phyloP scores from a whole-genome alignment of 2,797 vertebrate species.

The Nyctalus aviator region DNA sequence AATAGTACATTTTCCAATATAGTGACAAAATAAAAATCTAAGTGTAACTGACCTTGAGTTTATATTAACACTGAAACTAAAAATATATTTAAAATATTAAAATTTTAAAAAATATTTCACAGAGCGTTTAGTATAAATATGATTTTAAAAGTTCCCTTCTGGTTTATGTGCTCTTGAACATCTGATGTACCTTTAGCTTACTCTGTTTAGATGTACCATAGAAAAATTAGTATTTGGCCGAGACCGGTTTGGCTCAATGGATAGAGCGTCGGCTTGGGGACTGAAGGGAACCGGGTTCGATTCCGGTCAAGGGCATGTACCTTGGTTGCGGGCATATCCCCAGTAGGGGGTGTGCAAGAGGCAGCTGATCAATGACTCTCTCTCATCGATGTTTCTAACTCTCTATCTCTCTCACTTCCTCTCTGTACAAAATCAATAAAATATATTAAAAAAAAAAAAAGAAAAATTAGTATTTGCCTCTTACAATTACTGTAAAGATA shows the following conservation, averaged over 20 bases:
- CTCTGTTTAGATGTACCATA: constrained; percentile 7
- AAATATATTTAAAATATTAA: background rate
- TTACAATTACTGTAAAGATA: constrained; percentile 37
- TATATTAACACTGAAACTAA: background rate
- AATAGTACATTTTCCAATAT: background rate
- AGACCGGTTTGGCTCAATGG: too few relatives aligned
- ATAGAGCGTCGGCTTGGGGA: too few relatives aligned
- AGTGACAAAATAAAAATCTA: background rate
- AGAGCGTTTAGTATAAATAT: background rate
- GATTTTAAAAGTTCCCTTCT: constrained; percentile 23
- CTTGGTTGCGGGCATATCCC: too few relatives aligned
- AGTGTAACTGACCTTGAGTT: background rate
- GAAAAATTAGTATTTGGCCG: background rate
- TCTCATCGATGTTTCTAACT: too few relatives aligned
- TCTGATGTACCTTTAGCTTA: background rate
- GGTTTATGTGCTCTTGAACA: background rate
- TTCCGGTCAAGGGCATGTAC: too few relatives aligned
- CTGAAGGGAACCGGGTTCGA: too few relatives aligned
- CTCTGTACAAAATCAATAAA: too few relatives aligned
- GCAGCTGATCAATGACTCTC: too few relatives aligned
- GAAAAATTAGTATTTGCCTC: background rate
- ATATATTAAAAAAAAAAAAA: too few relatives aligned
- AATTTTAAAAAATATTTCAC: background rate
- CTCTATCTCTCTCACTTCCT: too few relatives aligned
- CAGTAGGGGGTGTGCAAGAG: too few relatives aligned